These are phyloP conservation scores for Pheosia tremula DNA, from an alignment of 2,888 invertebrate species.

Conservation along the genomic window DNA sequence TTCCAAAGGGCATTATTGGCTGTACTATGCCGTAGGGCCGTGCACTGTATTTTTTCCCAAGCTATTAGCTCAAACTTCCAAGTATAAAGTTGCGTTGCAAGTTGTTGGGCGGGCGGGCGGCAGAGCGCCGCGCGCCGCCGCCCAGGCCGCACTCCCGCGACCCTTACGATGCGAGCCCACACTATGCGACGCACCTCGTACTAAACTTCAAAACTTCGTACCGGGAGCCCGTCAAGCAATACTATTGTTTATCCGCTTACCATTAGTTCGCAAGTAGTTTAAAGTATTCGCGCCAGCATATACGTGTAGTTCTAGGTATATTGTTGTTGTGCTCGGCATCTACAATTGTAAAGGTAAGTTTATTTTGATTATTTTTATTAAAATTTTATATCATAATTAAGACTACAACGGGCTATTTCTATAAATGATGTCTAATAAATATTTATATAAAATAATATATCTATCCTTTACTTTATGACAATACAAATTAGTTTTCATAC, in stretches of 20 bases:
- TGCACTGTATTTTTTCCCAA: neutral
- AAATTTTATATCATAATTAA: no score
- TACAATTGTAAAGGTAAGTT: constrained; percentile 56
- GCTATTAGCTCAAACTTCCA: constrained; percentile 20
- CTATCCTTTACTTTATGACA: no score
- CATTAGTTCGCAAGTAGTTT: constrained; percentile 50
- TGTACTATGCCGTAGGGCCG: no score
- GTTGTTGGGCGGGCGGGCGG: constrained; percentile 55
- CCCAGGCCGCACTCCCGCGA: constrained; percentile 46
- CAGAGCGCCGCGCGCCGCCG: constrained; percentile 68
- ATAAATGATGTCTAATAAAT: no score
- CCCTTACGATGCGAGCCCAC: constrained; percentile 49
- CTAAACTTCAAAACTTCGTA: constrained; percentile 12
- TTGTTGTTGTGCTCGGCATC: constrained; percentile 46
- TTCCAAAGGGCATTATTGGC: no score
- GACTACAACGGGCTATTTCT: no score
- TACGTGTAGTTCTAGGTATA: constrained; percentile 35
- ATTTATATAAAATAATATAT: no score
- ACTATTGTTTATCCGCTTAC: constrained; percentile 29
- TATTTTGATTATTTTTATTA: constrained; percentile 6
- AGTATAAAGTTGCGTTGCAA: constrained; percentile 40
- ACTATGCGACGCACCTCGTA: constrained; percentile 25
- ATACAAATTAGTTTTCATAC: no score
- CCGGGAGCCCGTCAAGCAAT: constrained; percentile 51
- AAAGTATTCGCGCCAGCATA: constrained; percentile 38